A percentile compares a stretch with the other conserved stretches of the same genome.
phyloP scores from a whole-genome alignment of 2,113 vertebrate species.

The Phodopus roborovskii region DNA sequence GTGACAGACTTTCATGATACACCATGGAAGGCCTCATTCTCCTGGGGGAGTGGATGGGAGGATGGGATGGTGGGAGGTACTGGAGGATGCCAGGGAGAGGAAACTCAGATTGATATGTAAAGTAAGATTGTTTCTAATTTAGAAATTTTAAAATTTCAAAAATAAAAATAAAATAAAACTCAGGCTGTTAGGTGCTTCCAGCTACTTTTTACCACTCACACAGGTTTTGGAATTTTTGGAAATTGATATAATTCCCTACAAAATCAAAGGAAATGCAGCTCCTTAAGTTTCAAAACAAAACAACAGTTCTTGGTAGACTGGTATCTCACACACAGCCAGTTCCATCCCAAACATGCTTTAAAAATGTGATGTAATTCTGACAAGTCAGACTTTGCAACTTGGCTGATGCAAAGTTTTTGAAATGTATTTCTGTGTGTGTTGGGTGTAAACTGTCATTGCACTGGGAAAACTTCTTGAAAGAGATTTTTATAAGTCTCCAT shows the following conservation, averaged over 20 bases:
- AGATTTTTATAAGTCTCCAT: conserved; percentile 84
- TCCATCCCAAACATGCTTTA: conserved; percentile 79
- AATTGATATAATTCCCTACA: conserved; percentile 58
- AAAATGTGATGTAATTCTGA: conserved; percentile 82
- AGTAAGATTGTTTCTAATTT: no score
- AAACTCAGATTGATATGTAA: no score
- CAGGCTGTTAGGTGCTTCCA: background rate
- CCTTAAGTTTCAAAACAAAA: conserved; percentile 20
- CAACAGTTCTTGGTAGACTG: conserved; percentile 53
- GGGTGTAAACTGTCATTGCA: conserved; percentile 83
- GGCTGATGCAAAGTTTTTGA: conserved; percentile 81
- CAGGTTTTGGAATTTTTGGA: conserved; percentile 36
- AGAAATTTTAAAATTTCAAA: no score
- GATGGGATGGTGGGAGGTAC: no score
- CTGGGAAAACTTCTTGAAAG: conserved; percentile 83
- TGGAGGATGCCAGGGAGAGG: no score
- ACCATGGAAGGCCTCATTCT: no score
- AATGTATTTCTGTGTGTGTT: conserved; percentile 79
- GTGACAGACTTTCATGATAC: no score
- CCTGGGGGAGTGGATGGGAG: no score
- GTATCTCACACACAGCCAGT: conserved; percentile 74
- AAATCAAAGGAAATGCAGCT: conserved; percentile 11
- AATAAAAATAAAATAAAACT: no score
- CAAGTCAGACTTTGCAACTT: conserved; percentile 85
- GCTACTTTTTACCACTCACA: background rate